Conservation (phyloP, 92 coral and sea anemone genomes). For the Epizoanthus stellaris region DNA sequence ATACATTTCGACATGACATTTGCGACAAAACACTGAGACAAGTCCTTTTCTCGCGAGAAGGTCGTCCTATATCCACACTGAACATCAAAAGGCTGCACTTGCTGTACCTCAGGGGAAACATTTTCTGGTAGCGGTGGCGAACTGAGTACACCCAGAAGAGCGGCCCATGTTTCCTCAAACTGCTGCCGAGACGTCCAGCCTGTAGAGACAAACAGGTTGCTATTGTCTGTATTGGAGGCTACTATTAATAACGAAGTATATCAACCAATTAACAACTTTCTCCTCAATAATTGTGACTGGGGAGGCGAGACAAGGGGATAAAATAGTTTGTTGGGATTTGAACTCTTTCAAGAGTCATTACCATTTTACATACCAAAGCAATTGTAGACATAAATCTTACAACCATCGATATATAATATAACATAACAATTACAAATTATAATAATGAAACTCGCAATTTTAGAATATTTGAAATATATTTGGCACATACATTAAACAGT, state of each 20-base stretch:
- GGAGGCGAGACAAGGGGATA: neutral
- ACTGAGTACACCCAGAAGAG: slow-evolving; percentile 96
- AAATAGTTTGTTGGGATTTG: neutral
- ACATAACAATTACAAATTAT: no score
- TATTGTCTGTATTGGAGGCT: neutral
- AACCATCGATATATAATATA: no score
- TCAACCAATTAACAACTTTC: neutral
- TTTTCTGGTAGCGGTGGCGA: slow-evolving; percentile 94
- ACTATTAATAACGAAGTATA: neutral
- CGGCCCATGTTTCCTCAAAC: slow-evolving; percentile 99
- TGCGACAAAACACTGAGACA: neutral
- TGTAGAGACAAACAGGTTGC: slow-evolving; percentile 17
- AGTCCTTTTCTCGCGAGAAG: no score
- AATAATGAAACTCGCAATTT: no score
- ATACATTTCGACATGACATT: neutral
- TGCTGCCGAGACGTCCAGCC: slow-evolving; percentile 98
- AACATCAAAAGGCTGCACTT: neutral
- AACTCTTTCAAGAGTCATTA: no score
- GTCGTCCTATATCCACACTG: no score
- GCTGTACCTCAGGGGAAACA: slow-evolving; percentile 81
- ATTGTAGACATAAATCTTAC: no score
- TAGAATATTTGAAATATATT: no score
- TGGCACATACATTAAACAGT: no score
- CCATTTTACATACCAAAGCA: no score
- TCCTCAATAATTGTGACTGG: neutral